phyloP scores from a whole-genome alignment of 30 jellyfish, hydroid and myxozoan species.

The Pelagia noctiluca region DNA sequence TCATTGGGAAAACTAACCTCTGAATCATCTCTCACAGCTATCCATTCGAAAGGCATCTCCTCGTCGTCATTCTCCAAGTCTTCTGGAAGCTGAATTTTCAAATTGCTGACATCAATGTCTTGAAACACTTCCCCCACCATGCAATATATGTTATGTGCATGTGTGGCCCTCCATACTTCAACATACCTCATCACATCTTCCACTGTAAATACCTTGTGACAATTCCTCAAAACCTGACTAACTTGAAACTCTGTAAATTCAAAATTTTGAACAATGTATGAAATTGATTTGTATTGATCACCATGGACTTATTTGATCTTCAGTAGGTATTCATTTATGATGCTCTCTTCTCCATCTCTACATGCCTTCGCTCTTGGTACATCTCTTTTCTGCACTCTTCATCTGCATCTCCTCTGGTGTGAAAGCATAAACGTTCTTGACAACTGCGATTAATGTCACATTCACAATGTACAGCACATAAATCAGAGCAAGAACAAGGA shows the following conservation, averaged over 20 bases:
- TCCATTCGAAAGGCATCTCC: constrained; percentile 48
- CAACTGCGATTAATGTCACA: constrained; percentile 30
- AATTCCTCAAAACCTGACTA: constrained; percentile 35
- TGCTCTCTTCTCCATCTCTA: no score
- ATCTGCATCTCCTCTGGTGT: constrained; percentile 1
- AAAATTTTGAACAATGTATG: constrained; percentile 23
- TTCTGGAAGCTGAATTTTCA: constrained; percentile 24
- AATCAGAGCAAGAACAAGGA: constrained; percentile 26
- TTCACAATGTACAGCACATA: constrained; percentile 33
- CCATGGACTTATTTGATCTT: constrained; percentile 27
- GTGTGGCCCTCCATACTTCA: constrained; percentile 49
- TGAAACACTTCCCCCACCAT: constrained; percentile 40
- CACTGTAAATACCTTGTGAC: constrained; percentile 31
- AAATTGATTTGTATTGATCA: constrained; percentile 34
- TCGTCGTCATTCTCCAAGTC: constrained; percentile 14
- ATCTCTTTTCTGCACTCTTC: constrained; percentile 20
- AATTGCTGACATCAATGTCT: constrained; percentile 41
- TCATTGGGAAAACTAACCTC: constrained; percentile 40
- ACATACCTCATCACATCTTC: constrained; percentile 48
- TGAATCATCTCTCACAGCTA: constrained; percentile 41
- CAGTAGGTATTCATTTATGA: constrained; percentile 26
- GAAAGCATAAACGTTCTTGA: constrained; percentile 19
- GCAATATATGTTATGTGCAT: constrained; percentile 38
- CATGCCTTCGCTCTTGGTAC: constrained; percentile 41
- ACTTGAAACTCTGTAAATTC: constrained; percentile 52